A percentile compares a stretch with the other conserved stretches of the same genome.
Evolutionary conservation across 2,797 vertebrate genomes (phyloP).

Genomic region (Clarias platycephalus): DNA sequence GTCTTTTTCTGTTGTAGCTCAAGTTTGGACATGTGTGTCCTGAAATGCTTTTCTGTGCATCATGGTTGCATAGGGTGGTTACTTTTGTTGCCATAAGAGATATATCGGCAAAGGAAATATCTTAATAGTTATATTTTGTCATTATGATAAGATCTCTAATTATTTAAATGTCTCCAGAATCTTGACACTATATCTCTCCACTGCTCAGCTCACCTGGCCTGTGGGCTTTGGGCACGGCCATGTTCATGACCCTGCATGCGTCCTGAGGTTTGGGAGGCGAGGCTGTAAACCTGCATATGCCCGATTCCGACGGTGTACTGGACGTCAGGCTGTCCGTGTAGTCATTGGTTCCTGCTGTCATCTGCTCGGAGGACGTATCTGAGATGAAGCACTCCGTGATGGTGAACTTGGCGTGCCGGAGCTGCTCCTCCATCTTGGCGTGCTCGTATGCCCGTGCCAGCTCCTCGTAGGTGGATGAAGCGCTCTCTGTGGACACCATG

Average conservation of each 20-base stretch:
- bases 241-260: slow-evolving; percentile 90
- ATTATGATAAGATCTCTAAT: not conserved
- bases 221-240: slow-evolving; percentile 97
- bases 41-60: too few relatives aligned
- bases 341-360: slow-evolving; percentile 96
- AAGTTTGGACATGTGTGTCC: too few relatives aligned
- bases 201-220: slow-evolving; percentile 90
- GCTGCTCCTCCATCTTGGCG: slow-evolving; percentile 98
- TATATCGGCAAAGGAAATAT: not conserved
- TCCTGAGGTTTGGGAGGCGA: slow-evolving; percentile 98
- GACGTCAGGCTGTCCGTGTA: slow-evolving; percentile 98
- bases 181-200: not conserved
- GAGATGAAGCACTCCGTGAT: slow-evolving; percentile 99
- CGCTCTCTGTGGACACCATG: slow-evolving; percentile 99
- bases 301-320: slow-evolving; percentile 97
- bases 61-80: too few relatives aligned
- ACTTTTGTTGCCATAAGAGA: too few relatives aligned
- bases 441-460: slow-evolving; percentile 97
- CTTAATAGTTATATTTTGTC: not conserved
- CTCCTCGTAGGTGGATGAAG: slow-evolving; percentile 97
- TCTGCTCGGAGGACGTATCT: slow-evolving; percentile 96
- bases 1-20: too few relatives aligned
- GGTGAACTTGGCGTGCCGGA: slow-evolving; percentile 97
- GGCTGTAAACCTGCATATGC: slow-evolving; percentile 97
- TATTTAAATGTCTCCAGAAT: not conserved